Percentiles rank a stretch among this genome's conserved stretches.
phyloP scores from a whole-genome alignment of 2,113 vertebrate species.

The Myrmophylax atrothorax region DNA sequence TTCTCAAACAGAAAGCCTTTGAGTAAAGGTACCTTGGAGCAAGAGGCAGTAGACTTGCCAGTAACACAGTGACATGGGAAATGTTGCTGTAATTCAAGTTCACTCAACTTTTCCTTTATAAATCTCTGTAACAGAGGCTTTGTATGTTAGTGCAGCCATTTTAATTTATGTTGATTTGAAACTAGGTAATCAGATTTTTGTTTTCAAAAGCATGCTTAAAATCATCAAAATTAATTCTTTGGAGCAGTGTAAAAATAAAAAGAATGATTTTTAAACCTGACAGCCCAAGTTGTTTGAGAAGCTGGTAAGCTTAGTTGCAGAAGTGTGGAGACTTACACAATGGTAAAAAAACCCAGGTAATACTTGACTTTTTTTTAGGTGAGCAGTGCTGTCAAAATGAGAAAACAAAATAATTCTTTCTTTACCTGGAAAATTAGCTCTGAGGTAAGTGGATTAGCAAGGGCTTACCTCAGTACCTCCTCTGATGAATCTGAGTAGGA shows the following conservation, averaged over 20 bases:
- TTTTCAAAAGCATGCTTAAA: background rate
- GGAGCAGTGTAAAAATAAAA: background rate
- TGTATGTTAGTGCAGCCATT: conserved; percentile 6
- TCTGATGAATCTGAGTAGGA: background rate
- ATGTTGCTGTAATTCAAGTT: conserved; percentile 61
- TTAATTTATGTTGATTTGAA: conserved; percentile 40
- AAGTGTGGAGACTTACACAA: background rate
- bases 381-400: background rate
- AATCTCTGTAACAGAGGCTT: conserved; percentile 31
- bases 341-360: background rate
- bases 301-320: background rate
- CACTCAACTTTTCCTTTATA: conserved; percentile 26
- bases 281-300: background rate
- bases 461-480: background rate
- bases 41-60: conserved; percentile 44
- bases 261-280: background rate
- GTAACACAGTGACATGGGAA: background rate
- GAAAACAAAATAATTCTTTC: background rate
- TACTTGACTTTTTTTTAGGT: background rate
- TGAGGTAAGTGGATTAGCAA: background rate
- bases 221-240: background rate
- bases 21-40: conserved; percentile 43
- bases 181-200: conserved; percentile 20
- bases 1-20: conserved; percentile 36
- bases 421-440: background rate